A percentile compares a stretch with the other conserved stretches of the same genome.
phyloP scores from a whole-genome alignment of 64 coral and sea anemone genomes.

The Catalaphyllia jardinei region DNA sequence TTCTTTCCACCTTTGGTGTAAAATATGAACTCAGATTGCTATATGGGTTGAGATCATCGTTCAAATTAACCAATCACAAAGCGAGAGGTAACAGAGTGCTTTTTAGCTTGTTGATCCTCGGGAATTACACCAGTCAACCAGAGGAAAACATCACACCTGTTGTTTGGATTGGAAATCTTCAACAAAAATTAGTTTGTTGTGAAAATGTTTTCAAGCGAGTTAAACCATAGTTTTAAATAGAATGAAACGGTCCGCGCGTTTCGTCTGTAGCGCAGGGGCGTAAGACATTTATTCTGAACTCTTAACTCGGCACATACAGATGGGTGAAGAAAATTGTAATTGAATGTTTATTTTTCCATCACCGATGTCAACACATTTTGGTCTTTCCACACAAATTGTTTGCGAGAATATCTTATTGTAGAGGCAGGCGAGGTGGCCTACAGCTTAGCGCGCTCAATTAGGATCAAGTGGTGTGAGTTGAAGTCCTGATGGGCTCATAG shows the following conservation, averaged over 20 bases:
- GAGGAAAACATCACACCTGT: background rate
- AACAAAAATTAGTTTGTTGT: constrained; percentile 6
- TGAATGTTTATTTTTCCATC: background rate
- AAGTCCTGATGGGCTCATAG: too few relatives aligned
- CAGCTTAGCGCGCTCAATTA: too few relatives aligned
- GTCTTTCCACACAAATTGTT: too few relatives aligned
- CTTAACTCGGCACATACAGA: background rate
- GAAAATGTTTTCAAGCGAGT: background rate
- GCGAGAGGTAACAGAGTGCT: background rate
- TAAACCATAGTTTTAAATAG: background rate
- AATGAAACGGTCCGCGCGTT: background rate
- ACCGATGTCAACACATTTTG: background rate
- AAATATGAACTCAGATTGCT: constrained; percentile 44
- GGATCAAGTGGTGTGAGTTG: too few relatives aligned
- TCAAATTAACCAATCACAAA: constrained; percentile 21
- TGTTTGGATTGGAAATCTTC: constrained; percentile 7
- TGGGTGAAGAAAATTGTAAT: background rate
- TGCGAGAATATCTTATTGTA: too few relatives aligned
- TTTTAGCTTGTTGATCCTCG: background rate
- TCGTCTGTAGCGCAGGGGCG: background rate
- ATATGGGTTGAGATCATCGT: constrained; percentile 43
- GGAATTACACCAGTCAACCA: constrained; percentile 1
- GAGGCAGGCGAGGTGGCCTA: too few relatives aligned
- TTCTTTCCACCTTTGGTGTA: constrained; percentile 16
- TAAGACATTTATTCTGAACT: background rate